Evolutionary conservation across 2,797 vertebrate species (phyloP), one percentile per base, ranked within the genome.

Genomic region (Psittacula echo): DNA sequence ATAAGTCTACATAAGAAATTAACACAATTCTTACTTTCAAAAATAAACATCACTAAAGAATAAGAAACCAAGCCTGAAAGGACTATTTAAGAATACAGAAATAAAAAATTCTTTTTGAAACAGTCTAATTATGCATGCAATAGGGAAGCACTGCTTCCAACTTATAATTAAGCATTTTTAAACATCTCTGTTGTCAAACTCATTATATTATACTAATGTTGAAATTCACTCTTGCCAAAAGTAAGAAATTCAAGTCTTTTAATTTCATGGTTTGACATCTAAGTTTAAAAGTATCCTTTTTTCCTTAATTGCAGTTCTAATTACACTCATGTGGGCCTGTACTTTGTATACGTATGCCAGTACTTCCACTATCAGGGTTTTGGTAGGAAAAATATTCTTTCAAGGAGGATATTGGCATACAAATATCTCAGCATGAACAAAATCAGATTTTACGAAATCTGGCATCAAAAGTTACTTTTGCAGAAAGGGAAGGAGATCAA

Each of bases 321-420:
- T 96, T 88, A 95, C 60, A 94, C 32, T 86, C 77, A 91, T 47
- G n/a, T 29, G 89, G 50, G 41, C 66, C 80, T 65, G 45, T 48
- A 82, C 58, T 67, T 85, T 41, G 4, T 8, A 83, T 47, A 91
- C 53, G 21, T 68, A 74, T 62, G 71, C 66, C 96, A 94, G 54
- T 62, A 87, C 75, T 97, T 92, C 73, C 86, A 79, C 81, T 83
- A 95, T 77, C 54, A 48, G 37, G 32, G 66, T 75, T 75, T 94
- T 76, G 72, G 90, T 90, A 95, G 80, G 81, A 96, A 96, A 95
- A 95, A 85, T 72, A 85, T 16, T 67, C 30, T 76, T 93, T 90
- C 79, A 56, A 51, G 42, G 56, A 67, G 9, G 5, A 47, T 71
- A 64, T 11, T 42, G 95, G 5, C 75, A 88, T 23, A 82, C 11